phyloP scores from a whole-genome alignment of 2,888 invertebrate species.

The Drosophila recens region DNA sequence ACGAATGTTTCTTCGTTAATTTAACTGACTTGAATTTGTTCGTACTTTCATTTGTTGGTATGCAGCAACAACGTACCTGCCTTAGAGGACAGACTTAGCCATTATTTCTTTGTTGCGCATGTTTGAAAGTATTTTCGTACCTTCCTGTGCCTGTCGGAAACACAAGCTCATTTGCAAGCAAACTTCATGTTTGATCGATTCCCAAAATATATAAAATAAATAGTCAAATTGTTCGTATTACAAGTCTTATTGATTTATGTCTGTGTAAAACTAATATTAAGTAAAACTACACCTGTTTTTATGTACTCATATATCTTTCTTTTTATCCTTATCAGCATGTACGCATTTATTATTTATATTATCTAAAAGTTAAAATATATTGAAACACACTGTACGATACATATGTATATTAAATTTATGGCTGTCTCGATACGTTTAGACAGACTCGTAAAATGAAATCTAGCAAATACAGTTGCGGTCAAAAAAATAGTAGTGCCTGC shows the following conservation, averaged over 20 bases:
- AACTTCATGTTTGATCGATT: slow-evolving; percentile 57
- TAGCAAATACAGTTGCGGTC: too few relatives aligned
- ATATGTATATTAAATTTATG: too few relatives aligned
- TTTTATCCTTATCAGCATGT: neutral
- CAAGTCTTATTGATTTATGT: slow-evolving; percentile 8
- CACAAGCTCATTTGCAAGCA: slow-evolving; percentile 25
- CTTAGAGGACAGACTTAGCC: slow-evolving; percentile 14
- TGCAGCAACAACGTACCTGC: slow-evolving; percentile 3
- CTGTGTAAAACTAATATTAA: neutral
- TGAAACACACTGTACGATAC: too few relatives aligned
- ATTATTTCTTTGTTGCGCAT: slow-evolving; percentile 43
- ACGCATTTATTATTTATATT: neutral
- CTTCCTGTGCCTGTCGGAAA: slow-evolving; percentile 49
- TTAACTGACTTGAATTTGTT: slow-evolving; percentile 45
- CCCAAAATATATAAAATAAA: slow-evolving; percentile 22
- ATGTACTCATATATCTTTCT: neutral
- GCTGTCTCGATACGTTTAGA: too few relatives aligned
- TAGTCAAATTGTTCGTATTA: slow-evolving; percentile 16
- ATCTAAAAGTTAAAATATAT: too few relatives aligned
- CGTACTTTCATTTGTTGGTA: neutral
- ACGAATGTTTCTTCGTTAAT: slow-evolving; percentile 51
- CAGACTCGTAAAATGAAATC: too few relatives aligned
- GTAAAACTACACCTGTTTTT: neutral
- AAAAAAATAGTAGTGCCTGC: too few relatives aligned
- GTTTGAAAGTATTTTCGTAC: slow-evolving; percentile 43